Evolutionary conservation across 1,140 invertebrate species (phyloP).

Genomic region (Adelges cooleyi): DNA sequence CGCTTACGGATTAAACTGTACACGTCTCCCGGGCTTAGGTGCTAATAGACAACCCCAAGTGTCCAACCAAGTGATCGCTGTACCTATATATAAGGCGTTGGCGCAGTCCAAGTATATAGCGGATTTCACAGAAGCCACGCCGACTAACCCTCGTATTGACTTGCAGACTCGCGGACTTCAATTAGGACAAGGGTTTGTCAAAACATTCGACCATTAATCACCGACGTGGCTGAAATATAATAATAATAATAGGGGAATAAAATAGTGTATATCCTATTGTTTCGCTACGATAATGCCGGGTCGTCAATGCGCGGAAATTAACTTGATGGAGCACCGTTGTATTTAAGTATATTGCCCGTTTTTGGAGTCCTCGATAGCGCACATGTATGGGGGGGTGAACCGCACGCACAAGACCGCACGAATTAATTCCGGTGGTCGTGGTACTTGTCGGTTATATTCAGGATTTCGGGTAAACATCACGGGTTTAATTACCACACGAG

Average conservation of each 20-base stretch:
- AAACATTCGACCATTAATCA: slow-evolving; percentile 28
- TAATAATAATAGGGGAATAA: background rate
- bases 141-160: too few relatives aligned
- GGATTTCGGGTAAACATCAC: slow-evolving; percentile 3
- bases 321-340: slow-evolving; percentile 21
- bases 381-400: background rate
- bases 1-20: too few relatives aligned
- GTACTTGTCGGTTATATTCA: background rate
- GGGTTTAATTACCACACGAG: background rate
- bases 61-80: too few relatives aligned
- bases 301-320: slow-evolving; percentile 17
- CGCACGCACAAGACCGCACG: background rate
- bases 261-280: slow-evolving; percentile 11
- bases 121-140: background rate
- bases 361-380: background rate
- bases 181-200: slow-evolving; percentile 22
- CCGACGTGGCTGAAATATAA: background rate
- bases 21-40: too few relatives aligned
- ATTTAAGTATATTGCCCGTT: slow-evolving; percentile 7
- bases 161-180: slow-evolving; percentile 4
- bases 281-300: slow-evolving; percentile 12
- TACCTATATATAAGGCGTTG: too few relatives aligned
- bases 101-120: too few relatives aligned
- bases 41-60: too few relatives aligned
- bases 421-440: slow-evolving; percentile 9